Conservation (phyloP, 2,113 vertebrate species). For the Pelusios castaneus region DNA sequence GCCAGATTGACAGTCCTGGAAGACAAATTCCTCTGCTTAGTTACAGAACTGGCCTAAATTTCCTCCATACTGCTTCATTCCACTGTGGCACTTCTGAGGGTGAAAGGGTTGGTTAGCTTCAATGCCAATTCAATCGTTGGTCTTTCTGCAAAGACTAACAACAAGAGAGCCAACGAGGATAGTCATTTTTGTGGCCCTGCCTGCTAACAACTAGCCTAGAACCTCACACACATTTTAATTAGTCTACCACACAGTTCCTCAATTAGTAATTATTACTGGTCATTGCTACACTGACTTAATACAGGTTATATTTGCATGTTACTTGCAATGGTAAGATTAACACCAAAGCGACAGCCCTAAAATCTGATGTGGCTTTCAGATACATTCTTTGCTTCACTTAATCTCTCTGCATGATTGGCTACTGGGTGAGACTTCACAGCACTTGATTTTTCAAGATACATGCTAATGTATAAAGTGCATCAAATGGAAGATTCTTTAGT, state of each 20-base stretch:
- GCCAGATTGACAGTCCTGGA: background rate
- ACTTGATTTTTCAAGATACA: background rate
- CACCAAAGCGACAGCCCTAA: background rate
- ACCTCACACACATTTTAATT: background rate
- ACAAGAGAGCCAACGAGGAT: background rate
- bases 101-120: background rate
- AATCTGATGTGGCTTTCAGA: background rate
- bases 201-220: background rate
- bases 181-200: background rate
- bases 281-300: background rate
- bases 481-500: accelerated
- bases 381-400: background rate
- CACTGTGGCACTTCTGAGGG: background rate
- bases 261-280: background rate
- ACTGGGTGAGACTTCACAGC: background rate
- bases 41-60: background rate
- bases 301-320: background rate
- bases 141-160: background rate
- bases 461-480: background rate
- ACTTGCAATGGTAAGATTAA: background rate
- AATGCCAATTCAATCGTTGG: background rate
- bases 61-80: background rate
- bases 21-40: background rate
- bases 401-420: background rate
- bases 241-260: background rate